Conservation (phyloP, 2,888 invertebrate species). For the Cataglyphis rosenhaueri region DNA sequence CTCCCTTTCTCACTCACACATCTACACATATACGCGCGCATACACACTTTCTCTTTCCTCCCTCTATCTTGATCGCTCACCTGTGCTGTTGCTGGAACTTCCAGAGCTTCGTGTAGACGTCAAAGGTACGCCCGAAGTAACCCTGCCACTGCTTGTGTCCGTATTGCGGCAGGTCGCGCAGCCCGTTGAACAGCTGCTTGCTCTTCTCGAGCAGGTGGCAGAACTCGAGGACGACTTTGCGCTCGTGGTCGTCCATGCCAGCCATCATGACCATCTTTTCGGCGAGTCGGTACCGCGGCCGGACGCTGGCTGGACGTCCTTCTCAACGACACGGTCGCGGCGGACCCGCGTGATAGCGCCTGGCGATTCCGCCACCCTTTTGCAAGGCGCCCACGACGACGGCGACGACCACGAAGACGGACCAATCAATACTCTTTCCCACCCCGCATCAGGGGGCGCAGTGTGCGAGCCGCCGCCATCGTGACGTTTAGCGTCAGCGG, state of each 20-base stretch:
- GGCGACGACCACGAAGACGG: conserved; percentile 62
- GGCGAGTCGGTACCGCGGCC: conserved; percentile 74
- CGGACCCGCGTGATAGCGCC: conserved; percentile 79
- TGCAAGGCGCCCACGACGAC: conserved; percentile 70
- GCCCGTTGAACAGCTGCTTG: conserved; percentile 98
- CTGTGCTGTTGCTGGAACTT: conserved; percentile 99
- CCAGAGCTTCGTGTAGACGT: conserved; percentile 99
- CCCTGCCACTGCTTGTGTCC: conserved; percentile 99
- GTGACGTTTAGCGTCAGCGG: conserved; percentile 51
- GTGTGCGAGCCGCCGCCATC: conserved; percentile 58
- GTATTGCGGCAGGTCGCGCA: conserved; percentile 98
- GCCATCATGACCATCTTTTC: conserved; percentile 89
- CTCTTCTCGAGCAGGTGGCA: conserved; percentile 98
- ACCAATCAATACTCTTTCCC: conserved; percentile 78
- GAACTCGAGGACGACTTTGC: conserved; percentile 97
- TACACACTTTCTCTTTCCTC: background rate
- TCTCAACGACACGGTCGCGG: conserved; percentile 76
- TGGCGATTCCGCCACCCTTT: conserved; percentile 77
- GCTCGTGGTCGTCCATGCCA: conserved; percentile 92
- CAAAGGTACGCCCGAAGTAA: conserved; percentile 98
- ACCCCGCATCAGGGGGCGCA: conserved; percentile 80
- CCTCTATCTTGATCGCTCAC: conserved; percentile 79
- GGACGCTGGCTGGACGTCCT: conserved; percentile 74
- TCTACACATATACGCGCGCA: background rate
- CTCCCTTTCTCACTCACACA: conserved; percentile 6